A percentile compares a stretch with the other conserved stretches of the same genome.
phyloP scores from a whole-genome alignment of 2,113 vertebrate genomes.

The Geococcyx californianus region DNA sequence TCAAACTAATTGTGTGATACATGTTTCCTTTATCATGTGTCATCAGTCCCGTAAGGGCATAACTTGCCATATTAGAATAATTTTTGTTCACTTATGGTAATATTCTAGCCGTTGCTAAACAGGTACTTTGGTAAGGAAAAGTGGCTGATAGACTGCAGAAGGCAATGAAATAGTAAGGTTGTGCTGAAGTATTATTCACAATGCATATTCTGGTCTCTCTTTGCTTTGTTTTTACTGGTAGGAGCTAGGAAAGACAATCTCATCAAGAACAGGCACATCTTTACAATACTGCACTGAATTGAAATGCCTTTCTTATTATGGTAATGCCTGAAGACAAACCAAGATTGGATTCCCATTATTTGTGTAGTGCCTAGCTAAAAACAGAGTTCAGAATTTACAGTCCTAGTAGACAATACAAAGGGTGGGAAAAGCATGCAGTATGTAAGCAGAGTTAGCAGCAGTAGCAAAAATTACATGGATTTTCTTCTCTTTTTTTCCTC shows the following conservation, averaged over 20 bases:
- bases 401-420: neutral
- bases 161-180: neutral
- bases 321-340: neutral
- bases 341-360: neutral
- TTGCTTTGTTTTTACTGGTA: neutral
- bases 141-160: neutral
- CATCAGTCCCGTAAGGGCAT: neutral
- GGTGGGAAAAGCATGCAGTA: neutral
- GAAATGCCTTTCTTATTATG: constrained; percentile 13
- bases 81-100: neutral
- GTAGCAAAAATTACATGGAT: neutral
- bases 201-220: neutral
- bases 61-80: neutral
- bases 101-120: neutral
- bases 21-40: neutral
- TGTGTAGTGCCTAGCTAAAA: neutral
- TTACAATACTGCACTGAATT: neutral
- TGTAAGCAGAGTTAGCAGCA: neutral
- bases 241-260: neutral
- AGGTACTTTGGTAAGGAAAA: neutral
- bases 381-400: neutral
- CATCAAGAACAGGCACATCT: neutral
- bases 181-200: neutral
- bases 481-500: no score
- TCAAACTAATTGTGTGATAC: neutral